Percentiles rank a stretch among this genome's conserved stretches.
phyloP scores from a whole-genome alignment of 2,113 vertebrate genomes.

The Emydocephalus ijimae region DNA sequence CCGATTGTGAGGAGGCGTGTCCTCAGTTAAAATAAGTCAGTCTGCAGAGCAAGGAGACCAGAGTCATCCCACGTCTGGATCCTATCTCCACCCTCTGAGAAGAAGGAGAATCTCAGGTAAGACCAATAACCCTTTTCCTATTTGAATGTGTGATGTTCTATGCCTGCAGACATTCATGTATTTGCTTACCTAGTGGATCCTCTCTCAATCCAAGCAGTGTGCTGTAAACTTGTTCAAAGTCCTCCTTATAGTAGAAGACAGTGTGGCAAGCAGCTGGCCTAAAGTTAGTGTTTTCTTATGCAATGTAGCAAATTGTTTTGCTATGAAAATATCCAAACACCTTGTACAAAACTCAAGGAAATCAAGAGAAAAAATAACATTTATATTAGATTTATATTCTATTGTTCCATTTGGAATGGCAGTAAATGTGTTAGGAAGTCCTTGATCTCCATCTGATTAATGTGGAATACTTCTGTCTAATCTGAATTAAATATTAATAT shows the following conservation, averaged over 20 bases:
- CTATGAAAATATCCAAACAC: not conserved
- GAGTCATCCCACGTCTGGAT: too few relatives aligned
- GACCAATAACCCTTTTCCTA: not conserved
- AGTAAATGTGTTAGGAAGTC: not conserved
- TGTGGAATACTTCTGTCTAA: not conserved
- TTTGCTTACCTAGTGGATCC: not conserved
- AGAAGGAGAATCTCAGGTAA: too few relatives aligned
- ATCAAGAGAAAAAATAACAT: not conserved
- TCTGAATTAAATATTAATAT: not conserved
- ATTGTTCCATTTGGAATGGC: not conserved
- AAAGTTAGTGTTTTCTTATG: not conserved
- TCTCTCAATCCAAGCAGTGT: not conserved
- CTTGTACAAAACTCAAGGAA: not conserved
- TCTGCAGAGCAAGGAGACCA: too few relatives aligned
- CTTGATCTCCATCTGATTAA: not conserved
- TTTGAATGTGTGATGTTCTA: not conserved
- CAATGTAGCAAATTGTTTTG: not conserved
- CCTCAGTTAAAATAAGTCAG: too few relatives aligned
- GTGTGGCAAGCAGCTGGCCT: not conserved
- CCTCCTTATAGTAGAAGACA: not conserved
- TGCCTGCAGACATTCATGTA: not conserved
- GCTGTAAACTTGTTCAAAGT: not conserved
- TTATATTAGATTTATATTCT: not conserved
- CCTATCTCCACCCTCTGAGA: too few relatives aligned
- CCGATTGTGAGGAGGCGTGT: too few relatives aligned